phyloP scores from a whole-genome alignment of 1,140 invertebrate genomes.

The Apis dorsata region DNA sequence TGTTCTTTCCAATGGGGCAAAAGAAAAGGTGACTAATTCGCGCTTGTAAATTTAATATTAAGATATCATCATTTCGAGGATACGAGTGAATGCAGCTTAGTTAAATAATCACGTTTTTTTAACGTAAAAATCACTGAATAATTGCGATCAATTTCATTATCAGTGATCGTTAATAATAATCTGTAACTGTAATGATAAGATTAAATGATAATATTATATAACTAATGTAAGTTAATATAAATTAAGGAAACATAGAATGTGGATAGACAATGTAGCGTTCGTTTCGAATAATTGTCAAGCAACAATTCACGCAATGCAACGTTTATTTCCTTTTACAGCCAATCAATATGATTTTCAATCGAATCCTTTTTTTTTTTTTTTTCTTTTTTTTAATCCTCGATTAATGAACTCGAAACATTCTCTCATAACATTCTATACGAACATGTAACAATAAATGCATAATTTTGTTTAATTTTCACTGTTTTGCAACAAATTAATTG shows the following conservation, averaged over 20 bases:
- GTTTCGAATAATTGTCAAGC: slow-evolving; percentile 13
- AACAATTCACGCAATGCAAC: slow-evolving; percentile 18
- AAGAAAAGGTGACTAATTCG: not conserved
- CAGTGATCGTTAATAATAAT: not conserved
- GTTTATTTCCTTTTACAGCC: not conserved
- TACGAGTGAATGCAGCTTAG: not conserved
- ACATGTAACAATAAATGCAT: no score
- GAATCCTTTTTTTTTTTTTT: not conserved
- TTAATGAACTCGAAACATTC: not conserved
- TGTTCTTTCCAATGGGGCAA: not conserved
- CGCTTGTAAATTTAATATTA: not conserved
- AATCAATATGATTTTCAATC: not conserved
- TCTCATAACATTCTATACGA: no score
- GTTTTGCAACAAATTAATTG: no score
- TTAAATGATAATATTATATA: slow-evolving; percentile 14
- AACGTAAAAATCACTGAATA: not conserved
- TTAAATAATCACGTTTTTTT: not conserved
- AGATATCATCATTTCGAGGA: not conserved
- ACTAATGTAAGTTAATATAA: slow-evolving; percentile 19
- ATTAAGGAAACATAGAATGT: slow-evolving; percentile 23
- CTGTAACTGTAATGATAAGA: not conserved
- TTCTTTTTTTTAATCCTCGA: not conserved
- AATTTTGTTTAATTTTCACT: no score
- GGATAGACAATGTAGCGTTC: slow-evolving; percentile 22
- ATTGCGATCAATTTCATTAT: not conserved